These are phyloP conservation scores for Florisuga fusca DNA, from an alignment of 2,797 vertebrate genomes.

Conservation along the genomic window DNA sequence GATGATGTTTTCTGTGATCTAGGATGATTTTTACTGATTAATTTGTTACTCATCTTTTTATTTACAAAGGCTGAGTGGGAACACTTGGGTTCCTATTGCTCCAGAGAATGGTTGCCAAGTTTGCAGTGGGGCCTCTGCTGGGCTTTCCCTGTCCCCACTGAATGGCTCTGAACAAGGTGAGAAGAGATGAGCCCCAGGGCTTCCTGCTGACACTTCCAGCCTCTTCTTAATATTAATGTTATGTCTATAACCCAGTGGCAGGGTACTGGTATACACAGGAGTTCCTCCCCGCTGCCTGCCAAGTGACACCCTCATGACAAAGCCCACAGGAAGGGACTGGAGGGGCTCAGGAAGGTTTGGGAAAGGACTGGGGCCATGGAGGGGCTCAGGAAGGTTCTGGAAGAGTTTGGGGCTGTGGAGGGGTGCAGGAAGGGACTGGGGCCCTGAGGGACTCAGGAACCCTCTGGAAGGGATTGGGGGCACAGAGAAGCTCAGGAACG, in stretches of 20 bases:
- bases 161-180: background rate
- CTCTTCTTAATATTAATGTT: background rate
- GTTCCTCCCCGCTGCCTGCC: fast-evolving
- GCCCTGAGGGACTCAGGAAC: too few species aligned
- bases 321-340: background rate
- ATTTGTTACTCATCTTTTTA: background rate
- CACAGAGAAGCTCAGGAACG: too few species aligned
- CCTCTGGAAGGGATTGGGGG: too few species aligned
- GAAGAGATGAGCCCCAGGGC: background rate
- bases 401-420: too few species aligned
- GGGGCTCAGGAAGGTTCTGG: too few species aligned
- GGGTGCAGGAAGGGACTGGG: too few species aligned
- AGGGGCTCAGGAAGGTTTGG: too few species aligned
- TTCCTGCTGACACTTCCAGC: background rate
- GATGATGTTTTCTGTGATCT: background rate
- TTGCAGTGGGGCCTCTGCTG: fast-evolving
- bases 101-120: background rate
- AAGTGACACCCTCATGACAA: fast-evolving
- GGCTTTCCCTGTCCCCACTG: background rate
- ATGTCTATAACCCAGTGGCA: background rate
- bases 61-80: background rate
- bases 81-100: background rate
- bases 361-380: too few species aligned
- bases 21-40: background rate
- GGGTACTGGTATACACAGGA: background rate